phyloP scores from a whole-genome alignment of 2,888 invertebrate species.

The Willowsia nigromaculata region DNA sequence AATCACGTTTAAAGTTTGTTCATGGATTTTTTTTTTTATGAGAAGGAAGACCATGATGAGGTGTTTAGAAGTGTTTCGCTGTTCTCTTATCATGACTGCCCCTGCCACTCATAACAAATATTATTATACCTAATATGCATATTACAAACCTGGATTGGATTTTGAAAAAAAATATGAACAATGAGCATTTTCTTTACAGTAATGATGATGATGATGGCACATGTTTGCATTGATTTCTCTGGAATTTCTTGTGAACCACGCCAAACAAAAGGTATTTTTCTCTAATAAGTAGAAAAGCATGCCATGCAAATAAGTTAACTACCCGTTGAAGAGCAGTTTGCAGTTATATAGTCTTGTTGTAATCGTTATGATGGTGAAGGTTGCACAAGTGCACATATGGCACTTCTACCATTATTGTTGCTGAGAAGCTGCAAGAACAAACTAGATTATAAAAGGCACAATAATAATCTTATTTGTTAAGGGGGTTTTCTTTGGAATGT shows the following conservation, averaged over 20 bases:
- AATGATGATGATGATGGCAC: not conserved
- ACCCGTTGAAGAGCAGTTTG: not conserved
- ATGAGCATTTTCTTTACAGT: not conserved
- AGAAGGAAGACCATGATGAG: not conserved
- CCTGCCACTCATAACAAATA: not conserved
- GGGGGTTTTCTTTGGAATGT: not conserved
- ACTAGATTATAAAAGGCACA: not conserved
- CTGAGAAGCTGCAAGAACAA: not conserved
- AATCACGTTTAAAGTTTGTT: not conserved
- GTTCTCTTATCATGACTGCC: not conserved
- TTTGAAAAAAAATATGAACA: not conserved
- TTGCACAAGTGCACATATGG: not conserved
- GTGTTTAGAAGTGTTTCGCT: not conserved
- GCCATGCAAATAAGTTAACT: not conserved
- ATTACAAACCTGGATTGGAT: not conserved
- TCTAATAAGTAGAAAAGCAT: not conserved
- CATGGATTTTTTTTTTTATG: not conserved
- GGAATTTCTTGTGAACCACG: not conserved
- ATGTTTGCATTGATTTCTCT: slow-evolving; percentile 6
- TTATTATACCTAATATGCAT: not conserved
- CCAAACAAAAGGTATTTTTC: not conserved
- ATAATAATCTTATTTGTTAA: not conserved
- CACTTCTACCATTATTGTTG: too few species aligned
- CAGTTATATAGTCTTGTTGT: not conserved
- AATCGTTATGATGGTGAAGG: not conserved